Percentiles rank a stretch among this genome's conserved stretches.
Conservation (phyloP, 2,113 vertebrate genomes). For the Steatornis caripensis region DNA sequence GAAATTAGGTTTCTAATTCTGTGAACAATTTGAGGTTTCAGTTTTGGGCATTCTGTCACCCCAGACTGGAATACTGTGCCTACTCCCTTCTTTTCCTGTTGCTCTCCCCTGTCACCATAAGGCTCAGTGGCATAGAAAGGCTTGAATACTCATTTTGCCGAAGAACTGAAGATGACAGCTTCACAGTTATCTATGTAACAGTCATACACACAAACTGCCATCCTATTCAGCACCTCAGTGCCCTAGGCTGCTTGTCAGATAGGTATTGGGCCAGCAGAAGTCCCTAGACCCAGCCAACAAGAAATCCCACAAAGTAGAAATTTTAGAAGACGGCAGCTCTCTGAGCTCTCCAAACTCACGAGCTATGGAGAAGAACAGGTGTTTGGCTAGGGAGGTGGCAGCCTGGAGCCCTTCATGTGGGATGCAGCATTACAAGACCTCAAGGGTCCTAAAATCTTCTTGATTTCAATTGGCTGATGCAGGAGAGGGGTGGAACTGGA, state of each 20-base stretch:
- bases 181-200: fast-evolving
- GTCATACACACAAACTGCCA: fast-evolving
- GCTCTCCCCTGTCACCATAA: not conserved
- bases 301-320: not conserved
- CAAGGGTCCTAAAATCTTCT: not conserved
- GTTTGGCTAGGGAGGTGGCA: not conserved
- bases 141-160: not conserved
- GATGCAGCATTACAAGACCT: not conserved
- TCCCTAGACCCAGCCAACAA: not conserved
- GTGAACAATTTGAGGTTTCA: not conserved
- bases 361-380: fast-evolving
- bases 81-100: not conserved
- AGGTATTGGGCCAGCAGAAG: not conserved
- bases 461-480: not conserved
- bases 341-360: not conserved
- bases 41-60: not conserved
- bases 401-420: fast-evolving
- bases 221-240: not conserved
- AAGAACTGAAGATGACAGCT: not conserved
- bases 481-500: not conserved
- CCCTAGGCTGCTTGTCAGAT: not conserved
- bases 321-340: not conserved
- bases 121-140: not conserved
- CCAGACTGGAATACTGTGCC: fast-evolving
- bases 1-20: not conserved